Conservation (phyloP, 2,888 invertebrate genomes). For the Chloroclystis v-ata region DNA sequence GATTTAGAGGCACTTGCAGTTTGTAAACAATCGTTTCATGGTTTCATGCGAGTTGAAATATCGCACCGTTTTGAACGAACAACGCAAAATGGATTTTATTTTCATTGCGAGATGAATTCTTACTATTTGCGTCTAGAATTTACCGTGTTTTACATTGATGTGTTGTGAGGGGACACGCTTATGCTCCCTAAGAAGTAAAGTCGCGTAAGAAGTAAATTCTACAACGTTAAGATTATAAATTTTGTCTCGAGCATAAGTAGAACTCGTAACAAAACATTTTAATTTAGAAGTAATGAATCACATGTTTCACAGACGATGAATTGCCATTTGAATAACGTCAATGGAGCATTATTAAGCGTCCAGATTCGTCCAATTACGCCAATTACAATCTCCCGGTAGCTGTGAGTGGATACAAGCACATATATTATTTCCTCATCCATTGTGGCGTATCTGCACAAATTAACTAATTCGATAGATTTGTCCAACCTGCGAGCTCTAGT, state of each 20-base stretch:
- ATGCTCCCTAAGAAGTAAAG: background rate
- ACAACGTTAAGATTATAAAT: too few species aligned
- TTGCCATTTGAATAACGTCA: slow-evolving; percentile 73
- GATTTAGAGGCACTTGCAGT: slow-evolving; percentile 26
- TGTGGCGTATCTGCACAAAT: slow-evolving; percentile 75
- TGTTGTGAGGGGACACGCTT: background rate
- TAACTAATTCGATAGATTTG: slow-evolving; percentile 67
- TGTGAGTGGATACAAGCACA: slow-evolving; percentile 49
- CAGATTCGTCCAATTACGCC: slow-evolving; percentile 77
- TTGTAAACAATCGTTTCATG: slow-evolving; percentile 26
- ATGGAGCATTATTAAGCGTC: slow-evolving; percentile 73
- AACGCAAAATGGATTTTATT: slow-evolving; percentile 16
- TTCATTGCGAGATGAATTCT: slow-evolving; percentile 15
- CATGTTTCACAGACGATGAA: slow-evolving; percentile 71
- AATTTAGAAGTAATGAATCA: slow-evolving; percentile 69
- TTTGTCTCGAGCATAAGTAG: too few species aligned
- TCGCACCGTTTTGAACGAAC: slow-evolving; percentile 12
- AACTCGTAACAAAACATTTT: slow-evolving; percentile 43
- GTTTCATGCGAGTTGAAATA: slow-evolving; percentile 20
- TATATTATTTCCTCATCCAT: slow-evolving; percentile 74
- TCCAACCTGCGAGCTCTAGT: slow-evolving; percentile 13
- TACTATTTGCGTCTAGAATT: background rate
- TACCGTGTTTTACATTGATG: background rate
- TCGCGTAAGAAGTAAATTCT: too few species aligned
- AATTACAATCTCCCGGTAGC: slow-evolving; percentile 73